Percentiles rank a stretch among this genome's conserved stretches.
These are phyloP conservation scores for Spodoptera littoralis DNA, from an alignment of 2,888 invertebrate genomes.

Conservation along the genomic window DNA sequence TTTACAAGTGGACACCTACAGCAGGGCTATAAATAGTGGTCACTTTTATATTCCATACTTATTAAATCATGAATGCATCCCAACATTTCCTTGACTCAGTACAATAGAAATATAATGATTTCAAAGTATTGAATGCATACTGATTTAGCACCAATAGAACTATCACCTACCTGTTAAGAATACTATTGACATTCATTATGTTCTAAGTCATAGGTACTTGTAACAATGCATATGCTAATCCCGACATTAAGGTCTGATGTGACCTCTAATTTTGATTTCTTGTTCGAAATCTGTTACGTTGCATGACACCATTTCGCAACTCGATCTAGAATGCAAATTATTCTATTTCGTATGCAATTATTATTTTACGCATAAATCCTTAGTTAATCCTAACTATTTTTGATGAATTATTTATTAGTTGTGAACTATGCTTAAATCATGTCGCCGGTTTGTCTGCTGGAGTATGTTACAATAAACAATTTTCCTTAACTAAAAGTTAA, in stretches of 20 bases:
- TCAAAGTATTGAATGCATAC: slow-evolving; percentile 20
- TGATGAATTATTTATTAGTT: slow-evolving; percentile 48
- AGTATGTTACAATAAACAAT: slow-evolving; percentile 35
- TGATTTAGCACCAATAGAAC: neutral
- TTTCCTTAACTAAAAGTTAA: slow-evolving; percentile 32
- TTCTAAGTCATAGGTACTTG: slow-evolving; percentile 16
- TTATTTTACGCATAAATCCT: slow-evolving; percentile 54
- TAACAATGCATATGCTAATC: slow-evolving; percentile 72
- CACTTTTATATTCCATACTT: slow-evolving; percentile 8
- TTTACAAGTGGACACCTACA: slow-evolving; percentile 3
- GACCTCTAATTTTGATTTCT: slow-evolving; percentile 78
- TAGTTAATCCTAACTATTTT: slow-evolving; percentile 37
- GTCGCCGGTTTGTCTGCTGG: slow-evolving; percentile 56
- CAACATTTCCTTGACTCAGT: slow-evolving; percentile 13
- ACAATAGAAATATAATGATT: slow-evolving; percentile 24
- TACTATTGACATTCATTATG: slow-evolving; percentile 8
- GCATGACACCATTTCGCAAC: slow-evolving; percentile 71
- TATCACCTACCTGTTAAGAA: slow-evolving; percentile 7
- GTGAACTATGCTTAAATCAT: slow-evolving; percentile 46
- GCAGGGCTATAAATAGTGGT: slow-evolving; percentile 4
- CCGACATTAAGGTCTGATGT: slow-evolving; percentile 68
- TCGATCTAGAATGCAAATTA: slow-evolving; percentile 66
- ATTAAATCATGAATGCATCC: slow-evolving; percentile 6
- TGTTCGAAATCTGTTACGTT: slow-evolving; percentile 68
- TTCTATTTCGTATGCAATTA: slow-evolving; percentile 48